These are phyloP conservation scores for Cartodere bifasciata DNA, from an alignment of 2,888 invertebrate species.

Conservation along the genomic window DNA sequence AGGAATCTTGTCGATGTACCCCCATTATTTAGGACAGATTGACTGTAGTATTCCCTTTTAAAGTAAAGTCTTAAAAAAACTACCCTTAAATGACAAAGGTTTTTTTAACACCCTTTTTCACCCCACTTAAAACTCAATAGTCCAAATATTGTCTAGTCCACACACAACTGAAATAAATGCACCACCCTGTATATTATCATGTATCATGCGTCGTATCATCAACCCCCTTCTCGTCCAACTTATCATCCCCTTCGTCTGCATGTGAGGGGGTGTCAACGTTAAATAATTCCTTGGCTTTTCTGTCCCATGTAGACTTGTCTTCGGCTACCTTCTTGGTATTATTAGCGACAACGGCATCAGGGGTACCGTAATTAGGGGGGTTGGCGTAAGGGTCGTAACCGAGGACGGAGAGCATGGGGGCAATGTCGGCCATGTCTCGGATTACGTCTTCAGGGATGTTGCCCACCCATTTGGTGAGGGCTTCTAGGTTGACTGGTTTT, in stretches of 20 bases:
- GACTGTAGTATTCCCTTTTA: too few relatives aligned
- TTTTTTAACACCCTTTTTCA: too few relatives aligned
- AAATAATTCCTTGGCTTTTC: constrained; percentile 35
- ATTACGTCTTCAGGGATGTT: constrained; percentile 84
- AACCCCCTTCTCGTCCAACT: too few relatives aligned
- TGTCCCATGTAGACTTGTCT: constrained; percentile 32
- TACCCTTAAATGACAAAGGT: too few relatives aligned
- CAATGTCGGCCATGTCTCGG: constrained; percentile 81
- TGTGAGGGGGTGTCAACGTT: constrained; percentile 15
- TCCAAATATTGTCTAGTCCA: too few relatives aligned
- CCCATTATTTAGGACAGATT: too few relatives aligned
- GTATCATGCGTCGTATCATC: too few relatives aligned
- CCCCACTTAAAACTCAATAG: too few relatives aligned
- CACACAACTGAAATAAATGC: too few relatives aligned
- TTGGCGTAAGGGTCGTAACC: constrained; percentile 95
- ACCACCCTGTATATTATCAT: too few relatives aligned
- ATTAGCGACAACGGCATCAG: constrained; percentile 61
- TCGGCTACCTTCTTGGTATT: constrained; percentile 40
- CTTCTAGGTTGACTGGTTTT: constrained; percentile 94
- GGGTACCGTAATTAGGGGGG: constrained; percentile 87
- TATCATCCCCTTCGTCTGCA: constrained; percentile 20
- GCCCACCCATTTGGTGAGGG: constrained; percentile 85
- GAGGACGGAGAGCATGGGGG: constrained; percentile 84
- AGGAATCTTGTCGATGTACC: too few relatives aligned
- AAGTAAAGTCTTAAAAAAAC: too few relatives aligned